Percentiles rank a stretch among this genome's conserved stretches.
Conservation (phyloP, 2,113 vertebrate genomes). For the Tragelaphus strepsiceros region DNA sequence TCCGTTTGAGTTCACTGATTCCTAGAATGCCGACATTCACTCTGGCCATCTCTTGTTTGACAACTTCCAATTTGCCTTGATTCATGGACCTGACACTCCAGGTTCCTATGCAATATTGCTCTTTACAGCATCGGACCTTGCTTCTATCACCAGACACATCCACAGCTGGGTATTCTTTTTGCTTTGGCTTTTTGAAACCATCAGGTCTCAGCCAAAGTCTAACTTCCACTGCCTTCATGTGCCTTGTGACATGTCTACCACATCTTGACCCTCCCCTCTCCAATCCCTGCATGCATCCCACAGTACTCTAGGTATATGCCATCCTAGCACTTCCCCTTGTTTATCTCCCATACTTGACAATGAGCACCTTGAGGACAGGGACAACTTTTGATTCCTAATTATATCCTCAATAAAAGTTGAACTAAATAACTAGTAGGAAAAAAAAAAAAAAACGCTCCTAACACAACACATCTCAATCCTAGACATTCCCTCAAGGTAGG, state of each 20-base stretch:
- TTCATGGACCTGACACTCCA: too few species aligned
- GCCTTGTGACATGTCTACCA: neutral
- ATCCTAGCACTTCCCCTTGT: neutral
- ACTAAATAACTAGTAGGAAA: neutral
- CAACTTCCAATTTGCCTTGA: too few species aligned
- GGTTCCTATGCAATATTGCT: too few species aligned
- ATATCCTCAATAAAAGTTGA: neutral
- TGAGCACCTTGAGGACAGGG: neutral
- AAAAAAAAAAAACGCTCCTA: neutral
- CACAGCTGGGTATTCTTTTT: too few species aligned
- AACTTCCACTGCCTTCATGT: neutral
- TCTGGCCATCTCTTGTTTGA: too few species aligned
- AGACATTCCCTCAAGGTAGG: neutral
- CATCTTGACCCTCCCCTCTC: rapidly evolving
- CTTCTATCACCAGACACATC: too few species aligned
- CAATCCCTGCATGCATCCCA: neutral
- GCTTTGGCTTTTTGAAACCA: too few species aligned
- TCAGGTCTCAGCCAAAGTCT: neutral
- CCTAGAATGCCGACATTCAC: too few species aligned
- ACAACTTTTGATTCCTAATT: neutral
- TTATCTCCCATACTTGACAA: neutral
- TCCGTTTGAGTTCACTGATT: too few species aligned
- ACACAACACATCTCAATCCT: neutral
- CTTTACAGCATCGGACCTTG: too few species aligned
- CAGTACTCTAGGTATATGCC: neutral